Base-by-base conservation (phyloP, 2,113 vertebrate species). In the Cephalopholis sonnerati region DNA sequence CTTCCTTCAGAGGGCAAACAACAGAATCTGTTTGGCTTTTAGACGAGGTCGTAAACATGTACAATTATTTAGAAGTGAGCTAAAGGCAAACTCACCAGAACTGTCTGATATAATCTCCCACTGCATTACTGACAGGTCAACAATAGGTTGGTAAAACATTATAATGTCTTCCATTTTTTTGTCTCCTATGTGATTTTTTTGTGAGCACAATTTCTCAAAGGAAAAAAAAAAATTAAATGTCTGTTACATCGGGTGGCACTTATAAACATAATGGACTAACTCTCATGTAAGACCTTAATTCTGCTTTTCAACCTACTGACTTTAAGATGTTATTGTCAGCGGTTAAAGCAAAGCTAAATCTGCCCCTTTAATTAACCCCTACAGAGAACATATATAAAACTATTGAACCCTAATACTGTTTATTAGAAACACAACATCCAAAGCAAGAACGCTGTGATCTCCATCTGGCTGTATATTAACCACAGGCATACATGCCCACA, bases 401-500 rank as follows among this genome's bases (percentile, higher is more conserved):
- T 11, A 17, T 44, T 11, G 8, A 55, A 65, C 29, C 44, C 5
- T 17, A 39, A 51, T 17, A 32, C 17, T 0, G 3, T 53, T 59
- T 32, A 73, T 63, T 73, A 48, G 20, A 66, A 41, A 61, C 3
- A 36, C 8, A 13, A 8, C 25, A 66, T 53, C 20, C 13, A 74
- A 65, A 50, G 27, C 18, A 59, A 65, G 15, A 10, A 62, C 24
- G 5, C 9, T 55, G 29, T 50, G 29, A n/a, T 75, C 57, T 79
- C 80, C 80, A 89, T 89, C 62, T 85, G 80, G 27, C 62, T 64
- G 16, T 50, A 72, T 11, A 72, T 72, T 63, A 69, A 76, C 57
- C 63, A 81, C 64, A 54, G 73, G 70, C 74, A 9, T 48, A 51
- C 73, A 78, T 36, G 29, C 32, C 22, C 54, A 69, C 67, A 68